Evolutionary conservation across 2,113 vertebrate species (phyloP), one percentile per base, ranked within the genome.

Genomic region (Leptodactylus fuscus): DNA sequence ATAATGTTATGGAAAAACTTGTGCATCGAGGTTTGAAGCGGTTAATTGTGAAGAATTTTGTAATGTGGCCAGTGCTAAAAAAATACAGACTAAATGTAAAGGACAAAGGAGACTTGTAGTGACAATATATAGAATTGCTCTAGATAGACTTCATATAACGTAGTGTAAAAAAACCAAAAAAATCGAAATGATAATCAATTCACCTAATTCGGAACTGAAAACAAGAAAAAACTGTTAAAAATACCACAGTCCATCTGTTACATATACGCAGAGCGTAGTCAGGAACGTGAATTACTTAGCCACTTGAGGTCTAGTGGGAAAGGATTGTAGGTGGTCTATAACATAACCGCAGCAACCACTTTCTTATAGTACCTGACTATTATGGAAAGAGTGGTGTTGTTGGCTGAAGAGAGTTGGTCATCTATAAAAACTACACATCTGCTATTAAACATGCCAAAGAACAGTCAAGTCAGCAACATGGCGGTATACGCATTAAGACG

Each of bases 301-400:
- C 34, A 36, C 22, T 51, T 78, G 32, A 6, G 41, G 32, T 53
- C 49, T 11, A 27, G 74, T 22, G 74, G 74, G 24, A 34, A 60
- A 62, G 5, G 22, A 62, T 24, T 80, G 77, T 80, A 80, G 77
- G 77, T 80, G 77, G 77, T 41, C 77, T 62, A 60, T 80, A 55
- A 36, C n/a, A 80, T 44, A 80, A 80, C 77, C 77, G 22, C 51
- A 80, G 22, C 20, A 44, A 80, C 77, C 77, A 80, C 77, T 80
- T 80, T 12, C 24, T 80, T 60, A 38, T 58, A 7, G 38, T 44
- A 60, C 36, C 53, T 80, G 58, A 9, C 49, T 62, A 80, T 80
- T 80, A 80, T 62, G 77, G 77, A 80, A 18, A 41, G 16, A 79
- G 34, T 41, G 34, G n/a, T 58, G 70, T 73, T 73, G 38, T 46